Base-by-base conservation (phyloP, 2,113 vertebrate species). In the Cranoglanis bouderius region DNA sequence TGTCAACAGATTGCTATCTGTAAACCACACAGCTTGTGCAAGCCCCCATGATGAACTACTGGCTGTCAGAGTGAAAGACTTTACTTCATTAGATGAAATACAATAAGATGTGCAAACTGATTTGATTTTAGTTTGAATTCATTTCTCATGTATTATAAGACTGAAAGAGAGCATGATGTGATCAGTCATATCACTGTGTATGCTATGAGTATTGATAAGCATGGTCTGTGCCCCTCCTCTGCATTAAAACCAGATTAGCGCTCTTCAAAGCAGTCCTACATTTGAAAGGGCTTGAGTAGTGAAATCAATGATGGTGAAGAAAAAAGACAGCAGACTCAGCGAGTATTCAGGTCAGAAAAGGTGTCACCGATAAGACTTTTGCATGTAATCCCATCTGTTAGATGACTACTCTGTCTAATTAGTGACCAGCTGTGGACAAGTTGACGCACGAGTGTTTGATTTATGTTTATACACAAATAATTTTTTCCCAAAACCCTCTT, bases 1-100 rank as follows among this genome's bases (percentile, higher is more conserved):
- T 94, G 95, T 95, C 94, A 95, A 95, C 94, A 95, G 94, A 95
- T 95, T 92, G 92, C 94, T 95, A 94, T 95, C 94, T 95, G 93
- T 91, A 94, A 95, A 94, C 93, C 94, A 92, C 91, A 91, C 87
- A 78, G 91, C 93, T 95, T 93, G 90, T 94, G 94, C 93, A 95
- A 95, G 93, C 43, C 91, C 70, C 63, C 67, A 91, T 49, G 87
- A 88, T 61, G 55, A 61, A 83, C 35, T 21, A 85, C 89, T 89
- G 84, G 53, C 72, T 85, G 78, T 75, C 21, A 40, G 19, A 89
- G 67, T 80, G 88, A 89, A 91, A 91, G 90, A 84, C 82, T 82
- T 91, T 88, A 91, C 90, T 91, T 84, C 46, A 86, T 86, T 65
- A 46, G 57, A 74, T 29, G 82, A 87, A 82, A 92, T 84, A 84